phyloP scores from a whole-genome alignment of 2,797 vertebrate genomes.

The Pangasius krempfi region DNA sequence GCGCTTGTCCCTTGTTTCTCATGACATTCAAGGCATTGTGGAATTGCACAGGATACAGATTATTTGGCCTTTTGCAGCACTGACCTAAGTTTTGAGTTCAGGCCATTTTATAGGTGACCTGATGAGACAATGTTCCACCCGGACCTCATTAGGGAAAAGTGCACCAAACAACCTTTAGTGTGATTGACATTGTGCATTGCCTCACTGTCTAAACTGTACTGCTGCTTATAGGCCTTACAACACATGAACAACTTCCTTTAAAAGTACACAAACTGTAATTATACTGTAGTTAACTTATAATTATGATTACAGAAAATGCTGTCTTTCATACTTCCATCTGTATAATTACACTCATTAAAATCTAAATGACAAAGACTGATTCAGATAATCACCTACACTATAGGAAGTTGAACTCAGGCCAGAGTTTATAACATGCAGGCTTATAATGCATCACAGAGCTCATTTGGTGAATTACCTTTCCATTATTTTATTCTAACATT shows the following conservation, averaged over 20 bases:
- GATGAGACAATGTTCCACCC: constrained; percentile 18
- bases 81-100: background rate
- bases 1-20: background rate
- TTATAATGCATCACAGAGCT: background rate
- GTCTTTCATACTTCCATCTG: constrained; percentile 14
- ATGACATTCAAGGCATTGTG: constrained; percentile 2
- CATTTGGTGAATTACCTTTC: background rate
- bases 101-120: constrained; percentile 26
- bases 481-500: background rate
- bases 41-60: constrained; percentile 17
- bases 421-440: constrained; percentile 24
- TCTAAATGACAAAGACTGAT: background rate
- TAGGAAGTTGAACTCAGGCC: background rate
- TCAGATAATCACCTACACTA: constrained; percentile 8
- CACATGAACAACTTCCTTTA: constrained; percentile 7
- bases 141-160: constrained; percentile 36
- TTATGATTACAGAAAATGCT: constrained; percentile 31
- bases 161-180: constrained; percentile 32
- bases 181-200: constrained; percentile 12
- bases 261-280: constrained; percentile 26
- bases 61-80: constrained; percentile 17
- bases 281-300: constrained; percentile 12
- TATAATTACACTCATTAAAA: background rate
- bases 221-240: background rate
- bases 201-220: background rate